These are phyloP conservation scores for Urocolius indicus DNA, from an alignment of 2,113 vertebrate genomes.

Conservation along the genomic window DNA sequence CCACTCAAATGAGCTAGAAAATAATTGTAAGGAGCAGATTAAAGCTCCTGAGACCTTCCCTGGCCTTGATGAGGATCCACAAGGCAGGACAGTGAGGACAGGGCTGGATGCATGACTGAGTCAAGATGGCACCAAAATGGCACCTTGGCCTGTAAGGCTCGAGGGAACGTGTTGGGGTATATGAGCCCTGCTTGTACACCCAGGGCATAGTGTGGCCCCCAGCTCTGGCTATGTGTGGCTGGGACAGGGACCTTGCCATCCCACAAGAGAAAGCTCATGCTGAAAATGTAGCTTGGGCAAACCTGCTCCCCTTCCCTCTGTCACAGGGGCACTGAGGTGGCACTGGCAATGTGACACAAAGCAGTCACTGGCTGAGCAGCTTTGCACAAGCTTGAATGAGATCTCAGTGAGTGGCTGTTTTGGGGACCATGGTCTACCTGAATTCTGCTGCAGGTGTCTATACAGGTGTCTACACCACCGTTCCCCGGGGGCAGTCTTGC, in stretches of 20 bases:
- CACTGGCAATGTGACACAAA: fast-evolving
- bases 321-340: not conserved
- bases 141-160: not conserved
- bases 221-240: not conserved
- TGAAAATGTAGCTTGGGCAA: fast-evolving
- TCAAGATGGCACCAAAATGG: not conserved
- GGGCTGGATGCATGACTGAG: not conserved
- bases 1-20: not conserved
- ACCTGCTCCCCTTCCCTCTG: not conserved
- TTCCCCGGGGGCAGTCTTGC: not conserved
- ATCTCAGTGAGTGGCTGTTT: fast-evolving
- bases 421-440: no score
- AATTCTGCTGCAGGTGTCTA: not conserved
- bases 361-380: not conserved
- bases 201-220: fast-evolving
- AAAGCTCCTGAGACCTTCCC: fast-evolving
- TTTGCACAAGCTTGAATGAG: not conserved
- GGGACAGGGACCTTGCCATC: not conserved
- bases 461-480: fast-evolving
- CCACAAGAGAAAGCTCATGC: not conserved
- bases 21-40: not conserved
- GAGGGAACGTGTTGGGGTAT: fast-evolving
- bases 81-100: fast-evolving
- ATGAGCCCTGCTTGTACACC: not conserved
- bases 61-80: fast-evolving